Evolutionary conservation across 2,888 invertebrate species (phyloP), one percentile per base, ranked within the genome.

Genomic region (Drosophila cognata): DNA sequence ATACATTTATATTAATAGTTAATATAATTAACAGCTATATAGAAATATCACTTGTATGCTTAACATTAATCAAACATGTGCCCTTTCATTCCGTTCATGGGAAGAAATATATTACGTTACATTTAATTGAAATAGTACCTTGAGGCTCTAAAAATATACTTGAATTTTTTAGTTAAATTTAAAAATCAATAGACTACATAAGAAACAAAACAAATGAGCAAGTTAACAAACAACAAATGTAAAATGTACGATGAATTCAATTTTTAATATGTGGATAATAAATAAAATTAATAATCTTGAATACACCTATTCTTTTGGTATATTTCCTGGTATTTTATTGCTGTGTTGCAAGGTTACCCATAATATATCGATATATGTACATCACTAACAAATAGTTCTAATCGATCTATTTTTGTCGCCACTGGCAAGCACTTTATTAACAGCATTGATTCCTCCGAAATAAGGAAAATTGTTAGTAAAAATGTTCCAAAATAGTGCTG

Each of bases 401-500:
- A 74, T 74, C 75, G 62, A 29, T 56, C n/a, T 7, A 31, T 41
- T 41, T 66, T 48, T 71, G 38, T 36, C 59, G 28, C 50, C 67
- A 48, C 68, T 31, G 35, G 10, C 50, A 18, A 71, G 46, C 62
- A 71, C 51, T 46, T 53, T 48, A 61, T 68, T 61, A 64, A 38
- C 59, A 62, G 48, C 74, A 76, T 73, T 59, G 61, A 67, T 60
- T 80, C 74, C 50, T 38, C n/a, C 48, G 43, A 41, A 71, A 57
- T 50, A 50, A 60, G 41, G 35, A 35, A 59, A 43, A 62, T 64
- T n/a, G 29, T 51, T 55, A 36, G n/a, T 58, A 57, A 81, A 64
- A 76, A 93, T 93, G 93, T 89, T 93, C 75, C 89, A 83, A 84
- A 90, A 87, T 69, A 90, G 86, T 65, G 91, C 91, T 72, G 88